Conservation (phyloP, 2,113 vertebrate species). For the Ranitomeya variabilis region DNA sequence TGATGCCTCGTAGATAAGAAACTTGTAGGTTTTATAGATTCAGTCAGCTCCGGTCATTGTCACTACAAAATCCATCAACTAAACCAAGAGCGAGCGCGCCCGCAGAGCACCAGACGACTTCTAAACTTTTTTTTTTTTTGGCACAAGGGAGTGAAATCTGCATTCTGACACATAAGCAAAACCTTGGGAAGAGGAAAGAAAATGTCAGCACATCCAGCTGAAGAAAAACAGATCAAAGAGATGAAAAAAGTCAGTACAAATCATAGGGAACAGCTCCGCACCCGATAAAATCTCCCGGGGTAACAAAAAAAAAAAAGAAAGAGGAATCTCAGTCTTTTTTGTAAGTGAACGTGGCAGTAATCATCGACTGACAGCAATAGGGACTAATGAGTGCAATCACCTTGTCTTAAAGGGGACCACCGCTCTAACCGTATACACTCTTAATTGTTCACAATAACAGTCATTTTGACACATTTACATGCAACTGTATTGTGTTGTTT, state of each 20-base stretch:
- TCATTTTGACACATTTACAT: too few relatives aligned
- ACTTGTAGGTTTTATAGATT: background rate
- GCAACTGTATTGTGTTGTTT: too few relatives aligned
- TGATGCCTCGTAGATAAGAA: too few relatives aligned
- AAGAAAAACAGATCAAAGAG: slow-evolving; percentile 42
- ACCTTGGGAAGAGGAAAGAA: slow-evolving; percentile 42
- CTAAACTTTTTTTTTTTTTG: slow-evolving; percentile 30
- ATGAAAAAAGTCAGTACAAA: slow-evolving; percentile 30
- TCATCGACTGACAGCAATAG: background rate
- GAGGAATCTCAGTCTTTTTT: background rate
- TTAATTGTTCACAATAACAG: too few relatives aligned
- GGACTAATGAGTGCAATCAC: background rate
- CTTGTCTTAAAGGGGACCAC: background rate
- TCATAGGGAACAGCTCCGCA: background rate
- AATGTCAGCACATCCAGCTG: slow-evolving; percentile 44
- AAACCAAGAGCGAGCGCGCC: background rate
- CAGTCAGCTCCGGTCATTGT: background rate
- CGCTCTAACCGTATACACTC: background rate
- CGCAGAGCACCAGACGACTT: background rate
- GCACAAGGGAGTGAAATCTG: slow-evolving; percentile 46
- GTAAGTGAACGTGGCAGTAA: background rate
- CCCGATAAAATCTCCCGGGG: background rate
- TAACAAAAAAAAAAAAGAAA: background rate
- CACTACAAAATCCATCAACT: background rate
- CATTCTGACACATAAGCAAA: slow-evolving; percentile 57